Conservation (phyloP, 2,113 vertebrate species). For the Puntigrus tetrazona region DNA sequence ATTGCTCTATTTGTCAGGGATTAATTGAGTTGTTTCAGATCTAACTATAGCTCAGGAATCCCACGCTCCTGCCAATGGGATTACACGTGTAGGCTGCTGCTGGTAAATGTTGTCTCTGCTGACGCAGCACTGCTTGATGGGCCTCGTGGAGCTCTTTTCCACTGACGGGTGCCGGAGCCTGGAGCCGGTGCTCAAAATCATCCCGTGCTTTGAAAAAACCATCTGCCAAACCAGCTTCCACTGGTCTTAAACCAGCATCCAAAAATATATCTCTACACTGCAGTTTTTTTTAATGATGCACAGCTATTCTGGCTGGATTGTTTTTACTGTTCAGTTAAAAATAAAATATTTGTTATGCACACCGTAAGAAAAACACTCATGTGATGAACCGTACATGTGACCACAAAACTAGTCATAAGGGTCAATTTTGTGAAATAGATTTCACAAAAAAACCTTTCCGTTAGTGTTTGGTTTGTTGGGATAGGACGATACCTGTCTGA, state of each 20-base stretch:
- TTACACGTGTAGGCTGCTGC: slow-evolving; percentile 14
- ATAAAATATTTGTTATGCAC: neutral
- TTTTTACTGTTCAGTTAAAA: neutral
- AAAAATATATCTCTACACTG: neutral
- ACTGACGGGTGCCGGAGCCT: neutral
- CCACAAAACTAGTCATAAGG: too few species aligned
- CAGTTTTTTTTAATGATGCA: neutral
- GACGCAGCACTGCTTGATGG: slow-evolving; percentile 6
- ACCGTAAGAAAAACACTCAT: too few species aligned
- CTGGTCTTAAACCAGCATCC: neutral
- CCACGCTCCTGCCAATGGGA: slow-evolving; percentile 27
- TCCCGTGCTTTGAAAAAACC: neutral
- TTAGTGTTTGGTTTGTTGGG: too few species aligned
- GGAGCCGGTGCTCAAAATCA: neutral
- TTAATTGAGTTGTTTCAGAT: slow-evolving; percentile 33
- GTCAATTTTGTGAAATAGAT: too few species aligned
- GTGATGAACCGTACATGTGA: too few species aligned
- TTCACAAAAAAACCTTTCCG: too few species aligned
- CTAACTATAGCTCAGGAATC: slow-evolving; percentile 37
- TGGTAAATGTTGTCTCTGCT: slow-evolving; percentile 12
- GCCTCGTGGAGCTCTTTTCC: too few species aligned
- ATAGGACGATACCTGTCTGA: too few species aligned
- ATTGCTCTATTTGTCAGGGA: slow-evolving; percentile 35
- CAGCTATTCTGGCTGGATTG: neutral
- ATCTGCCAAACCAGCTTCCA: neutral